Evolutionary conservation across 2,113 vertebrate species (phyloP).

Genomic region (Periophthalmodon schlosseri): DNA sequence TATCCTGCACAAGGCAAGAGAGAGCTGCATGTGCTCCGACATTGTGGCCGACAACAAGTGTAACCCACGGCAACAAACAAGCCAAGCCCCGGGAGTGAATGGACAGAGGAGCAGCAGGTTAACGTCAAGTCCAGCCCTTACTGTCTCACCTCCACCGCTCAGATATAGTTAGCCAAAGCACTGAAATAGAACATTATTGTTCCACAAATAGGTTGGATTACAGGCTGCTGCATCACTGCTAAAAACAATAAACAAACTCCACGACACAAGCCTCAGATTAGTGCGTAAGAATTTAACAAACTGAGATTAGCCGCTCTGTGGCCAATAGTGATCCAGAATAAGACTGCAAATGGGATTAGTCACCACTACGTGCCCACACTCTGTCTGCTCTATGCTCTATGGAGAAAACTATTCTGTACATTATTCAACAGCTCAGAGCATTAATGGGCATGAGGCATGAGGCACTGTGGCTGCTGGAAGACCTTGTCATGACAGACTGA

Average conservation of each 20-base stretch:
- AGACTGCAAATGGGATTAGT: slow-evolving; percentile 80
- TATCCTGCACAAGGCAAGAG: slow-evolving; percentile 90
- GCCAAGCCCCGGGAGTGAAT: slow-evolving; percentile 69
- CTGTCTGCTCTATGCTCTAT: slow-evolving; percentile 28
- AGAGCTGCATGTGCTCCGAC: slow-evolving; percentile 91
- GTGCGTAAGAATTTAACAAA: slow-evolving; percentile 51
- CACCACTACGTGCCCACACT: slow-evolving; percentile 71
- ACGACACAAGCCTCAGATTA: slow-evolving; percentile 52
- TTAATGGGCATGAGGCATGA: slow-evolving; percentile 39
- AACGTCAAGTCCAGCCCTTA: slow-evolving; percentile 51
- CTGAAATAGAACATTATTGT: slow-evolving; percentile 11
- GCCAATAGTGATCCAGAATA: slow-evolving; percentile 67
- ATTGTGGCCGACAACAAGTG: slow-evolving; percentile 79
- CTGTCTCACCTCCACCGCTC: slow-evolving; percentile 16
- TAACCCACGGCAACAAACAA: slow-evolving; percentile 79
- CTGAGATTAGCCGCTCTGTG: slow-evolving; percentile 71
- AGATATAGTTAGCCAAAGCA: slow-evolving; percentile 10
- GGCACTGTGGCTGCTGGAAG: slow-evolving; percentile 34
- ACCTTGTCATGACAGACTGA: slow-evolving; percentile 19
- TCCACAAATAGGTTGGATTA: slow-evolving; percentile 11
- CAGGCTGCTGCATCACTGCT: slow-evolving; percentile 22
- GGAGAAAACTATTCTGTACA: slow-evolving; percentile 41
- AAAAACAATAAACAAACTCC: slow-evolving; percentile 45
- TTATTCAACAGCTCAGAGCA: slow-evolving; percentile 35
- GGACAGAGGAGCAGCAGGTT: slow-evolving; percentile 56